Evolutionary conservation across 2,888 invertebrate genomes (phyloP), one percentile per base, ranked within the genome.

Genomic region (Cryptocheilus praepositus): DNA sequence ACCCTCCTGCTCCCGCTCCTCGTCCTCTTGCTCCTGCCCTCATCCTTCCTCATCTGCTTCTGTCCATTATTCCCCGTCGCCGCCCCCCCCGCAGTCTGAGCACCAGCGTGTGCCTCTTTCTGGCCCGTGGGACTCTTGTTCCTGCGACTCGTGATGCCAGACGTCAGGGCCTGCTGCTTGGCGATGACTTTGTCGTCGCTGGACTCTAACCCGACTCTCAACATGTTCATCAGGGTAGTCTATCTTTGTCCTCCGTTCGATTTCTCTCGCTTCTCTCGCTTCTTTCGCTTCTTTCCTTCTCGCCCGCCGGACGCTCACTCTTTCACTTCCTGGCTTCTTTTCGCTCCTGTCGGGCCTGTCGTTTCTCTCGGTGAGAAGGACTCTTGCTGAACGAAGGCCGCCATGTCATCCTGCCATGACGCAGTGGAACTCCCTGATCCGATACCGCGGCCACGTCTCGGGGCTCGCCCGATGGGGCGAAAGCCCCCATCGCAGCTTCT

Each of bases 391-490:
- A 93, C 0, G 95, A 95, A n/a, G 94, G 94, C 95, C 95, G 86
- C 95, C 94, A 93, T 75, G 94, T 92, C 67, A 94, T 92, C 74
- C 94, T 90, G 75, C 91, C 91, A 65, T 93, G 91, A 21, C n/a
- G 89, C 81, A 16, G 89, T 88, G 2, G 79, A 64, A 19, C 66
- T 72, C n/a, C 3, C 81, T 77, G 19, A 74, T 71, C 53, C 90
- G 85, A 70, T 90, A 90, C 90, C 95, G 70, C 97, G 91, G 4
- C 97, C 97, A 66, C 96, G 93, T 59, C 96, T 91, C 0, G 96
- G 96, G 97, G 97, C 87, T 96, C 96, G 0, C 97, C 97, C 21
- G 96, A 92, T 0, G 96, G 96, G 0, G 95, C 94, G 89, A 96
- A 96, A 7, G n/a, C 45, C 45, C 56, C 94, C 94, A 82, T 95